Evolutionary conservation across 2,113 vertebrate genomes (phyloP).

Genomic region (Podiceps cristatus): DNA sequence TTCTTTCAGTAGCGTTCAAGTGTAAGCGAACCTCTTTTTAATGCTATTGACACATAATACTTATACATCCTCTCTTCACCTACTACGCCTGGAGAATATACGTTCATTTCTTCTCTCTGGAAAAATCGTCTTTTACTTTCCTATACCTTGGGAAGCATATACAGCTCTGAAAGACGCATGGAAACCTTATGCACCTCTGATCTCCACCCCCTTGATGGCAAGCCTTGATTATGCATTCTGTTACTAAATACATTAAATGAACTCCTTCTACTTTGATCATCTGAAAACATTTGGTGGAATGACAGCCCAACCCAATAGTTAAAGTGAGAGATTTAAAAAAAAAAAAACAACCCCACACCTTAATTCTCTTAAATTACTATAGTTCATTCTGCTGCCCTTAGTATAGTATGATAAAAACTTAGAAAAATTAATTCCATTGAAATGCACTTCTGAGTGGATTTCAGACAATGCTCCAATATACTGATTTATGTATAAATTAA

Average conservation of each 20-base stretch:
- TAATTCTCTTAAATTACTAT: neutral
- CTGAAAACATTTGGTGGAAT: neutral
- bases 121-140: neutral
- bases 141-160: neutral
- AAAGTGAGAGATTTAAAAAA: neutral
- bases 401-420: neutral
- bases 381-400: neutral
- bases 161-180: neutral
- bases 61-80: neutral
- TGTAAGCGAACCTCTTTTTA: neutral
- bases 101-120: neutral
- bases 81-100: neutral
- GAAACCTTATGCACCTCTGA: neutral
- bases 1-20: neutral
- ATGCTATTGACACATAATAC: neutral
- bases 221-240: neutral
- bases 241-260: neutral
- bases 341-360: neutral
- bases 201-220: neutral
- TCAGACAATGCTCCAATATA: neutral
- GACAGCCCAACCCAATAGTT: neutral
- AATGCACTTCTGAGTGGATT: neutral
- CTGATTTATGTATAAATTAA: neutral
- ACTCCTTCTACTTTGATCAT: neutral
- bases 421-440: neutral